Percentiles rank a stretch among this genome's conserved stretches.
Conservation (phyloP, 2,888 invertebrate genomes). For the Agriotes lineatus region DNA sequence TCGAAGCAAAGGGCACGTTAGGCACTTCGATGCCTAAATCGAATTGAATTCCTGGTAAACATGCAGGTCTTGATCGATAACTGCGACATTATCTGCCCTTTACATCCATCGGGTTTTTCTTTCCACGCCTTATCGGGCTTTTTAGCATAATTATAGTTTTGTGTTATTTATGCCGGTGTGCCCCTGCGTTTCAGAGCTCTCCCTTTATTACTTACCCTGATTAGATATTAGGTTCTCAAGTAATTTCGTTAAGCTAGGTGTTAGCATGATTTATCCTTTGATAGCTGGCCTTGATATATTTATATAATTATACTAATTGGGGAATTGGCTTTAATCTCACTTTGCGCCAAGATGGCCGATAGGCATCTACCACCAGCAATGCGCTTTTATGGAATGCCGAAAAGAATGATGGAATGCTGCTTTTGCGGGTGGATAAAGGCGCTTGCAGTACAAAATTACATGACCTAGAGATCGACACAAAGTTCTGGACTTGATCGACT, state of each 20-base stretch:
- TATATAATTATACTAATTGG: slow-evolving; percentile 61
- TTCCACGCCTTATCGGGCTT: slow-evolving; percentile 24
- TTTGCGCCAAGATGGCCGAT: slow-evolving; percentile 7
- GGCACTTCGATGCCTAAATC: too few relatives aligned
- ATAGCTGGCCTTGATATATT: slow-evolving; percentile 60
- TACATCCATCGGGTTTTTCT: slow-evolving; percentile 6
- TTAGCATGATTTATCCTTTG: slow-evolving; percentile 61
- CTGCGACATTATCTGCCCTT: not conserved
- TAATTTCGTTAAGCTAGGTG: slow-evolving; percentile 62
- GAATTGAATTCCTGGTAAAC: too few relatives aligned
- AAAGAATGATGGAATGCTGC: not conserved
- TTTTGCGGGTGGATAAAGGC: not conserved
- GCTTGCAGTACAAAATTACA: too few relatives aligned
- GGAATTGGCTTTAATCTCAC: slow-evolving; percentile 55
- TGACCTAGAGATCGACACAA: too few relatives aligned
- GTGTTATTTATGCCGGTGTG: slow-evolving; percentile 34
- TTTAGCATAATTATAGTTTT: slow-evolving; percentile 41
- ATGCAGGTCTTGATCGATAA: not conserved
- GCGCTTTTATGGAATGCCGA: slow-evolving; percentile 7
- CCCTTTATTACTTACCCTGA: slow-evolving; percentile 37
- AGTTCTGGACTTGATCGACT: too few relatives aligned
- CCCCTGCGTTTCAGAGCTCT: slow-evolving; percentile 25
- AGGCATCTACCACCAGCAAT: not conserved
- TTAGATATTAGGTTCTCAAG: slow-evolving; percentile 44
- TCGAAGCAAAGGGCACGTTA: too few relatives aligned